Evolutionary conservation across 2,797 vertebrate species (phyloP).

Genomic region (Sparidentex hasta): DNA sequence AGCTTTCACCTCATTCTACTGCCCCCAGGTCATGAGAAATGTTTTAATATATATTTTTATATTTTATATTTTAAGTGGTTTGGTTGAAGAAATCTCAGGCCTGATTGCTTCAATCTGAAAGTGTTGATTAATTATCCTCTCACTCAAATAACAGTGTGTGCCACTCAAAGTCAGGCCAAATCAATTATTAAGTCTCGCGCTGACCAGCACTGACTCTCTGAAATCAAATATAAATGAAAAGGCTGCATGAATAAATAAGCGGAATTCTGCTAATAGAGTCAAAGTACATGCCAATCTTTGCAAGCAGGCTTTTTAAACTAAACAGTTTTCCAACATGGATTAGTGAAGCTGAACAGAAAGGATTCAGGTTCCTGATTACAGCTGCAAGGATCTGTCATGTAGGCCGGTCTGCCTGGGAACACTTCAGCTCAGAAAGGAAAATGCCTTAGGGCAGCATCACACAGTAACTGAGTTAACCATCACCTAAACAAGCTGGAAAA

Average conservation of each 20-base stretch:
- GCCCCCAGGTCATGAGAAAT: slow-evolving; percentile 13
- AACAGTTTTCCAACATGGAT: slow-evolving; percentile 19
- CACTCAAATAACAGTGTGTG: slow-evolving; percentile 36
- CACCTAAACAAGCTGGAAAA: background rate
- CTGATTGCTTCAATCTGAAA: slow-evolving; percentile 51
- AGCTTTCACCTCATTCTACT: slow-evolving; percentile 15
- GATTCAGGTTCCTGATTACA: background rate
- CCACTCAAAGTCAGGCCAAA: slow-evolving; percentile 44
- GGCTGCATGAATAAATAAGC: slow-evolving; percentile 43
- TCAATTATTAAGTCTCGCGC: slow-evolving; percentile 60
- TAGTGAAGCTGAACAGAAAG: slow-evolving; percentile 1
- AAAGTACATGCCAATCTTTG: slow-evolving; percentile 51
- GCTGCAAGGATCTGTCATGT: slow-evolving; percentile 21
- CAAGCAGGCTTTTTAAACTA: slow-evolving; percentile 17
- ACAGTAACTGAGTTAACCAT: too few species aligned
- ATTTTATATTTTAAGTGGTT: slow-evolving; percentile 26
- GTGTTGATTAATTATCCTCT: slow-evolving; percentile 66
- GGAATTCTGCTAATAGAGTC: slow-evolving; percentile 37
- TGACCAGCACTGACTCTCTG: slow-evolving; percentile 56
- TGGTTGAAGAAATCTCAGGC: slow-evolving; percentile 27
- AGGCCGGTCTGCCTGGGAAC: slow-evolving; percentile 9
- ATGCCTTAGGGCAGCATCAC: background rate
- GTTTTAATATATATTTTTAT: slow-evolving; percentile 5
- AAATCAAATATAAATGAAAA: slow-evolving; percentile 66
- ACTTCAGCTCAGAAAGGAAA: background rate